These are phyloP conservation scores for Mastomys coucha DNA, from an alignment of 2,113 vertebrate genomes.

Conservation along the genomic window DNA sequence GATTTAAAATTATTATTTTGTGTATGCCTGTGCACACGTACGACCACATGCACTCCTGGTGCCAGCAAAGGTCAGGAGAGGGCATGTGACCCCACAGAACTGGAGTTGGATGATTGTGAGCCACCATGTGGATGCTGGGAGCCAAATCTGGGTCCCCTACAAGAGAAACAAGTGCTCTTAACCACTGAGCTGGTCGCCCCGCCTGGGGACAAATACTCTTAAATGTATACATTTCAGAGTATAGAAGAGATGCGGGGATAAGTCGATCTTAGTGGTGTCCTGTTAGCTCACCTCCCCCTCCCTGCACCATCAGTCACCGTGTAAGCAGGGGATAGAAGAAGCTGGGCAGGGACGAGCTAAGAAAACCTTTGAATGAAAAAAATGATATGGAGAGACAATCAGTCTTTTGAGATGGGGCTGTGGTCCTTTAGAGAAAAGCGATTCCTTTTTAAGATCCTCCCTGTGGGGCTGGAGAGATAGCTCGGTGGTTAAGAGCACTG, in stretches of 20 bases:
- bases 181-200: neutral
- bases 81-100: neutral
- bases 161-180: neutral
- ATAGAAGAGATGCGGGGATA: neutral
- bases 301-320: neutral
- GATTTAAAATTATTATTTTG: neutral
- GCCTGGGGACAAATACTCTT: neutral
- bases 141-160: neutral
- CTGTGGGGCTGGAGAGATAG: neutral
- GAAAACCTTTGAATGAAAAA: too few species aligned
- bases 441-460: neutral
- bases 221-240: neutral
- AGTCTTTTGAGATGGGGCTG: neutral
- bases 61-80: neutral
- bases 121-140: neutral
- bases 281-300: neutral
- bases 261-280: too few species aligned
- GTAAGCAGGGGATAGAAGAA: neutral
- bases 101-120: neutral
- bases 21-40: neutral
- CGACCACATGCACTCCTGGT: neutral
- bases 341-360: neutral
- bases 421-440: neutral
- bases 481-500: neutral
- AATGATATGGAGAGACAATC: neutral